Percentiles rank a stretch among this genome's conserved stretches.
Evolutionary conservation across 2,888 invertebrate genomes (phyloP).

Genomic region (Rhingia campestris): DNA sequence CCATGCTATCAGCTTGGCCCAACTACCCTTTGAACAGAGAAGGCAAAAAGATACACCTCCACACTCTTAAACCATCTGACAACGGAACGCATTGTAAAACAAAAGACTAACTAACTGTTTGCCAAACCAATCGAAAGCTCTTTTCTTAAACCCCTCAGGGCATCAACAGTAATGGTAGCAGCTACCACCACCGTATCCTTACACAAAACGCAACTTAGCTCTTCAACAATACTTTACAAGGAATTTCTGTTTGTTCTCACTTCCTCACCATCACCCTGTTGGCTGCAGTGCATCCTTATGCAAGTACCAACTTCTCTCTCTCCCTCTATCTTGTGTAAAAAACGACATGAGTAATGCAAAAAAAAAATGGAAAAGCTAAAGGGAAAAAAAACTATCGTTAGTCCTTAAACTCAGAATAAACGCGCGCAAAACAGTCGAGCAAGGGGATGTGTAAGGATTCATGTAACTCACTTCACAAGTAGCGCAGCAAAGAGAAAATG

Average conservation of each 20-base stretch:
- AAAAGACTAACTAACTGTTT: slow-evolving; percentile 65
- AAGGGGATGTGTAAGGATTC: slow-evolving; percentile 44
- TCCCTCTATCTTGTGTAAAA: slow-evolving; percentile 10
- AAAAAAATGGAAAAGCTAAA: slow-evolving; percentile 34
- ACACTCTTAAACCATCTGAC: neutral
- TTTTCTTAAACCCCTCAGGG: slow-evolving; percentile 32
- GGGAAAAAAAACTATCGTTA: slow-evolving; percentile 59
- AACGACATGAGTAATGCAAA: slow-evolving; percentile 1
- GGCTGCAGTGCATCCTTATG: slow-evolving; percentile 39
- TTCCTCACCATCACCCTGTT: slow-evolving; percentile 19
- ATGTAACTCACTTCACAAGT: slow-evolving; percentile 65
- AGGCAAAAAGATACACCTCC: too few species aligned
- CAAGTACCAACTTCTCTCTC: slow-evolving; percentile 30
- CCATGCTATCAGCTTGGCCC: too few species aligned
- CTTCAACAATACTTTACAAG: slow-evolving; percentile 56
- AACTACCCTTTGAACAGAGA: too few species aligned
- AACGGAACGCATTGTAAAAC: slow-evolving; percentile 2
- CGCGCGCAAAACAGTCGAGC: slow-evolving; percentile 44
- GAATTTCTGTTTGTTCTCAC: slow-evolving; percentile 58
- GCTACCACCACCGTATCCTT: slow-evolving; percentile 12
- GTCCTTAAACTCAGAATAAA: slow-evolving; percentile 63
- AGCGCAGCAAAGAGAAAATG: slow-evolving; percentile 34
- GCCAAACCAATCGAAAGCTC: slow-evolving; percentile 59
- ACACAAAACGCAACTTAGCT: slow-evolving; percentile 62
- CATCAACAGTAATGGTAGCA: too few species aligned